These are phyloP conservation scores for Macaria notata DNA, from an alignment of 2,888 invertebrate species.

Conservation along the genomic window DNA sequence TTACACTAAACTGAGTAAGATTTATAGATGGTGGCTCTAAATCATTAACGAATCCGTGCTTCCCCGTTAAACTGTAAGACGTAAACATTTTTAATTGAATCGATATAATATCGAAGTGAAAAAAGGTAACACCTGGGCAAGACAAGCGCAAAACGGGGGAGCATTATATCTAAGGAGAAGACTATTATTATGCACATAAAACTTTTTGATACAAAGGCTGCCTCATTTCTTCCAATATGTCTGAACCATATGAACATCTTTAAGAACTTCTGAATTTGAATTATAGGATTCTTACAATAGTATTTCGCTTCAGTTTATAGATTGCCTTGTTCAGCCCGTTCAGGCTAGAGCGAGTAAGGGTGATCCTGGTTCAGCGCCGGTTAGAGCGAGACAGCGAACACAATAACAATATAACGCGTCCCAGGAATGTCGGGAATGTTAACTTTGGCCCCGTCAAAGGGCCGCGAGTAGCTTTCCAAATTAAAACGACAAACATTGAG, in stretches of 20 bases:
- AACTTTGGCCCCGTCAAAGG: conserved; percentile 68
- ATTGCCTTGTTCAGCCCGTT: conserved; percentile 26
- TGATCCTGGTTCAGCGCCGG: conserved; percentile 31
- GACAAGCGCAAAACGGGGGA: no score
- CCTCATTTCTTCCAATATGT: no score
- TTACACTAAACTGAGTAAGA: neutral
- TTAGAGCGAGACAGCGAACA: conserved; percentile 47
- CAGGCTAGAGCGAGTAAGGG: conserved; percentile 37
- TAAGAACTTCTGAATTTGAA: no score
- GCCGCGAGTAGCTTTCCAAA: conserved; percentile 70
- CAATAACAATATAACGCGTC: conserved; percentile 55
- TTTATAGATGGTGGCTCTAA: neutral
- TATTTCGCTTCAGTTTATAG: conserved; percentile 49
- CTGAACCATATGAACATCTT: no score
- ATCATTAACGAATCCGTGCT: neutral
- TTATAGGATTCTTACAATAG: no score
- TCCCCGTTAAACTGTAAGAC: no score
- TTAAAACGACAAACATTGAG: conserved; percentile 73
- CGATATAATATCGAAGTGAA: no score
- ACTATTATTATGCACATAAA: no score
- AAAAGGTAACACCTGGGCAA: no score
- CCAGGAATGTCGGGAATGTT: conserved; percentile 68
- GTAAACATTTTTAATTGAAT: no score
- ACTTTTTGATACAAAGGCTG: no score
- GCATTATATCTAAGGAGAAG: no score